phyloP scores from a whole-genome alignment of 2,888 invertebrate genomes.

The Hartigia nigra region DNA sequence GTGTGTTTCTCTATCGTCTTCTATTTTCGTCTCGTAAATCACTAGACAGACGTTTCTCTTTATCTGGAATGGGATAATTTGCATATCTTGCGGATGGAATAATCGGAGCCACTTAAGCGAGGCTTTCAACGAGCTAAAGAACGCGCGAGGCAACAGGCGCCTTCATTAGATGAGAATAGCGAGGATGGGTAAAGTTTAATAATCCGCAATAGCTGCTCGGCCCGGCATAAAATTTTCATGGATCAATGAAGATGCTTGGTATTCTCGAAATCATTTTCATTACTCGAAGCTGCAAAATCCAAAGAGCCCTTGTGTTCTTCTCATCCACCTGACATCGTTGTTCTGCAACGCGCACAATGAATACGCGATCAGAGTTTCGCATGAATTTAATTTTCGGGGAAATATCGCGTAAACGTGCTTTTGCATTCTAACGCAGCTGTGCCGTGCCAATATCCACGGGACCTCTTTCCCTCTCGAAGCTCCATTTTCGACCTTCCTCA shows the following conservation, averaged over 20 bases:
- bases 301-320: not conserved
- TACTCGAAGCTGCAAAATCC: not conserved
- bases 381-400: constrained; percentile 59
- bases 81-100: constrained; percentile 59
- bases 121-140: not conserved
- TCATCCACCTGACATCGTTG: constrained; percentile 16
- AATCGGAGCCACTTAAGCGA: constrained; percentile 55
- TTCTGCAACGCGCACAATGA: constrained; percentile 47
- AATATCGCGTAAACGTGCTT: constrained; percentile 56
- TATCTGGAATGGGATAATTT: constrained; percentile 41
- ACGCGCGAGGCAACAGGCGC: not conserved
- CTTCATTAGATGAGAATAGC: not conserved
- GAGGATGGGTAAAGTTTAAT: not conserved
- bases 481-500: not conserved
- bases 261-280: constrained; percentile 6
- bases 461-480: not conserved
- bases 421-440: constrained; percentile 38
- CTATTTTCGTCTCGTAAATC: constrained; percentile 25
- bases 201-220: not conserved
- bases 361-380: constrained; percentile 53
- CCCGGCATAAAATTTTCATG: not conserved
- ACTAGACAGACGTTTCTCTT: constrained; percentile 30
- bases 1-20: not conserved
- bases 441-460: not conserved
- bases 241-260: constrained; percentile 1